A percentile compares a stretch with the other conserved stretches of the same genome.
Conservation (phyloP, 1,140 invertebrate genomes). For the Rhopalosiphum padi region DNA sequence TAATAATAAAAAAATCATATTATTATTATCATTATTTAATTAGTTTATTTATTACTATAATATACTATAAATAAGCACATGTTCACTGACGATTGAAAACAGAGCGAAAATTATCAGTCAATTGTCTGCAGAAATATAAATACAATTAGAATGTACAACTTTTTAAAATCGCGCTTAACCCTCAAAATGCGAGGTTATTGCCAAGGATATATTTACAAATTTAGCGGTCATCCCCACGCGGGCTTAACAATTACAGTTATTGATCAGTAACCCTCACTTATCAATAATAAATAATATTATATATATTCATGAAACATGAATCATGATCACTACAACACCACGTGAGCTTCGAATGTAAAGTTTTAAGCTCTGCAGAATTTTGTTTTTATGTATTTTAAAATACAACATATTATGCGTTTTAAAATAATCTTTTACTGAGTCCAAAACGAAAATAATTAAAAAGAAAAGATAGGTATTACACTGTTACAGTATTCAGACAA, state of each 20-base stretch:
- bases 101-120: background rate
- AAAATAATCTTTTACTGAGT: background rate
- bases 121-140: background rate
- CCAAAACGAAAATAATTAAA: background rate
- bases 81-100: background rate
- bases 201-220: background rate
- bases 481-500: background rate
- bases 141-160: background rate
- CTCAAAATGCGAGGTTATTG: background rate
- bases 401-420: background rate
- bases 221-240: background rate
- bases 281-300: background rate
- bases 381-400: background rate
- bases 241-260: background rate
- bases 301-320: background rate
- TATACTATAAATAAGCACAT: background rate
- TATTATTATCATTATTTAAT: background rate
- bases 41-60: background rate
- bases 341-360: background rate
- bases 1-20: background rate
- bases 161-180: background rate
- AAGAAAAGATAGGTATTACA: background rate
- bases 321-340: background rate
- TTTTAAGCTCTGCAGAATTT: background rate
- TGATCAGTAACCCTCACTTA: background rate